Evolutionary conservation across 2,888 invertebrate genomes (phyloP), one percentile per base, ranked within the genome.

Genomic region (Ceraclea dissimilis): DNA sequence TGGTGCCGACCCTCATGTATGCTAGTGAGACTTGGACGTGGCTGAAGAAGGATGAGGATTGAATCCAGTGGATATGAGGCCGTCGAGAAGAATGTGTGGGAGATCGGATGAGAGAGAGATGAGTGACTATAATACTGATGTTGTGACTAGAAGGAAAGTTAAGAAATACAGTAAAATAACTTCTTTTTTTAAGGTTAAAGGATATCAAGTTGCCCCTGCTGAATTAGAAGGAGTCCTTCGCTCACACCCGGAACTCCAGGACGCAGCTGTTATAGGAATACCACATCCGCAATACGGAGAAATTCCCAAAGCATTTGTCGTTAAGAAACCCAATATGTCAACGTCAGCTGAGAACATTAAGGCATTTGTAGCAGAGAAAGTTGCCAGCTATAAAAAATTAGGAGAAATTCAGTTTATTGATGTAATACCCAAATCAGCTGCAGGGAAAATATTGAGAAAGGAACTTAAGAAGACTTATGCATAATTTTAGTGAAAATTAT

Each of bases 361-460:
- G 49, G 72, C 79, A 2, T 88, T 80, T 65, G 77, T 90, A 0
- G 82, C 80, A 49, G 77, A 78, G 13, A 85, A 84, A 70, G 88
- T 92, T 1, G 84, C 90, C 0, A 75, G 82, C 2, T 91, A 86
- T 67, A 94, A 94, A 67, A 81, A 82, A 65, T 73, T 93, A 10
- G 74, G 77, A 4, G 84, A 88, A 13, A 76, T 92, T 18, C 72
- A 76, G n/a, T 80, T 90, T 61, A 68, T 87, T 22, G 79, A 83
- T 1, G 73, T 73, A 57, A 83, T 92, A 63, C 91, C 92, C 1
- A 90, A 88, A 71, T 86, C 80, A 67, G 70, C 84, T 0, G 76
- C 89, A 0, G 92, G 92, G 0, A 92, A 92, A 72, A 89, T 92
- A 65, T 69, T 92, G 57, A 78, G 90, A 63, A 78, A 79, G 64